These are phyloP conservation scores for Gopherus flavomarginatus DNA, from an alignment of 2,113 vertebrate genomes.

Conservation along the genomic window DNA sequence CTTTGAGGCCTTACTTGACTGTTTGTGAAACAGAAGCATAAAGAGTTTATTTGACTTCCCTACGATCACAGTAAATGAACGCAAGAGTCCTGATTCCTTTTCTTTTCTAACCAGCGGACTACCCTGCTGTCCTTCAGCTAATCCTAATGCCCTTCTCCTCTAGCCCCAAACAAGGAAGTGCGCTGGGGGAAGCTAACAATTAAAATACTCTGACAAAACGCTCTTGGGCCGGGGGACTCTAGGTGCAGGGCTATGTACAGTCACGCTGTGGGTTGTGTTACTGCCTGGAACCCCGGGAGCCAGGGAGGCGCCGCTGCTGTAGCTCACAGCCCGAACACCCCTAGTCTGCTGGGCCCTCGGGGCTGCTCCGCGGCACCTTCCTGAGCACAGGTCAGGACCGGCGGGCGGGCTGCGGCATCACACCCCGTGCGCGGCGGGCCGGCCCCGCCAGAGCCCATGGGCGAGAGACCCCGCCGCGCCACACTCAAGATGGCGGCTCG, in stretches of 20 bases:
- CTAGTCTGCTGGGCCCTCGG: neutral
- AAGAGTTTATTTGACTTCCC: neutral
- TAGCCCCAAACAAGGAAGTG: neutral
- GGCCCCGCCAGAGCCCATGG: neutral
- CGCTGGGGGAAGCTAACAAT: neutral
- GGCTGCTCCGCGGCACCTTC: too few relatives aligned
- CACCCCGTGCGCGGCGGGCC: neutral
- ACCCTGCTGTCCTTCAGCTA: neutral
- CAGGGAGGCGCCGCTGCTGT: too few relatives aligned
- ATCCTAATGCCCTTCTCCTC: neutral
- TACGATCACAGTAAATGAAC: neutral
- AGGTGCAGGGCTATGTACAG: neutral
- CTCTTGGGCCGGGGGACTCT: neutral
- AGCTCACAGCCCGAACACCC: too few relatives aligned
- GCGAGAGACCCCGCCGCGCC: neutral
- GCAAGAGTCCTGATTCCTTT: neutral
- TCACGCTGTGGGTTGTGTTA: neutral
- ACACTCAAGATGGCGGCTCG: conserved; percentile 51
- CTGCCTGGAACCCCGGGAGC: too few relatives aligned
- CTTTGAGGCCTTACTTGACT: neutral
- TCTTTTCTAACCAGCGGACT: neutral
- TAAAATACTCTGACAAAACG: neutral
- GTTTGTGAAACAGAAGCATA: neutral
- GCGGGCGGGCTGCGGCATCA: neutral
- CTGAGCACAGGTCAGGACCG: neutral